These are phyloP conservation scores for Lasaia peninsularis DNA, from an alignment of 1,140 invertebrate species.

Conservation along the genomic window DNA sequence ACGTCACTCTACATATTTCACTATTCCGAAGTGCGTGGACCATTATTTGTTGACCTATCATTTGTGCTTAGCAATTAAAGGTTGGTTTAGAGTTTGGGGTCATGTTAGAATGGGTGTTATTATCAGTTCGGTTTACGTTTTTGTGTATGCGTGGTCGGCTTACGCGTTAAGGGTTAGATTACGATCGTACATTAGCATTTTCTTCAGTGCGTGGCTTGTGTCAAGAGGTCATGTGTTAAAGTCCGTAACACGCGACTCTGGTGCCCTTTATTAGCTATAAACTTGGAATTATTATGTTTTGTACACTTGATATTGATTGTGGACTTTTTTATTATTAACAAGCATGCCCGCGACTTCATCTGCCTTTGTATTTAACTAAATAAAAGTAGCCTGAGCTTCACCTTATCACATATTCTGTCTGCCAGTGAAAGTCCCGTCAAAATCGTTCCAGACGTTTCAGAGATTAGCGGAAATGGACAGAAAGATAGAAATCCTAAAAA, in stretches of 20 bases:
- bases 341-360: no score
- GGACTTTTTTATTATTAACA: not conserved
- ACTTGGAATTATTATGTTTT: conserved; percentile 16
- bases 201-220: conserved; percentile 32
- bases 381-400: no score
- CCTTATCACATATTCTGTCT: no score
- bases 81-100: conserved; percentile 17
- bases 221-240: conserved; percentile 68
- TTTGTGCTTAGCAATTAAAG: not conserved
- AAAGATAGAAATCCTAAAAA: no score
- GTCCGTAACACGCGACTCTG: conserved; percentile 44
- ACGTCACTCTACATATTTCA: conserved; percentile 74
- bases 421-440: no score
- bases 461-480: no score
- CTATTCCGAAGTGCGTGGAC: conserved; percentile 46
- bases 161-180: conserved; percentile 59
- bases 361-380: no score
- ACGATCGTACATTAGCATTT: conserved; percentile 68
- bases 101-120: conserved; percentile 34
- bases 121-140: conserved; percentile 70
- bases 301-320: not conserved
- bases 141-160: conserved; percentile 61
- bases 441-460: no score
- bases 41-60: conserved; percentile 30
- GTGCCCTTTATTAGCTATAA: conserved; percentile 25